A percentile compares a stretch with the other conserved stretches of the same genome.
phyloP scores from a whole-genome alignment of 64 coral and sea anemone genomes.

The Stichodactyla mertensii region DNA sequence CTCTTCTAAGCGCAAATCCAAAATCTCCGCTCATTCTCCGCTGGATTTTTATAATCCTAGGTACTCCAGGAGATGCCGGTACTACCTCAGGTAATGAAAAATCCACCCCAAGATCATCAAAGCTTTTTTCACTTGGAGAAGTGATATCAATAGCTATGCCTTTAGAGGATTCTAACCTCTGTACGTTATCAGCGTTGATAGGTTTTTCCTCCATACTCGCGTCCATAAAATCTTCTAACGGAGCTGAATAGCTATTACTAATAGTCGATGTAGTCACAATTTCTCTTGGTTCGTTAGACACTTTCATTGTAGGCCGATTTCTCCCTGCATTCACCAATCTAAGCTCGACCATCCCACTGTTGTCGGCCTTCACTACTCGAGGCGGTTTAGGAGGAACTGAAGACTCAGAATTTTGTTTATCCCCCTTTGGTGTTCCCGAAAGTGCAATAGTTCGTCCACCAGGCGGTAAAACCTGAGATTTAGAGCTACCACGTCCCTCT shows the following conservation, averaged over 20 bases:
- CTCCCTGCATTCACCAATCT: not conserved
- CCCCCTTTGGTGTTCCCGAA: conserved; percentile 21
- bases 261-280: not conserved
- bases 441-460: conserved; percentile 21
- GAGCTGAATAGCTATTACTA: conserved; percentile 11
- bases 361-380: conserved; percentile 41
- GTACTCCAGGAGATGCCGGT: conserved; percentile 64
- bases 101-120: conserved; percentile 79
- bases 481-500: not conserved
- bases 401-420: conserved; percentile 18
- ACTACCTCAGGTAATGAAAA: conserved; percentile 78
- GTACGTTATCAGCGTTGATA: not conserved
- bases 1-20: conserved; percentile 89
- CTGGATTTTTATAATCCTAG: conserved; percentile 71
- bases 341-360: conserved; percentile 44
- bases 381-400: conserved; percentile 47
- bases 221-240: conserved; percentile 31
- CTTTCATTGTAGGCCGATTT: not conserved
- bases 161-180: not conserved
- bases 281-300: conserved; percentile 12
- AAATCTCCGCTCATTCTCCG: conserved; percentile 78
- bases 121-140: conserved; percentile 80
- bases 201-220: conserved; percentile 23
- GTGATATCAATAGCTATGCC: conserved; percentile 22
- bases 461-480: not conserved